Conservation (phyloP, 2,113 vertebrate species). For the Puma concolor region DNA sequence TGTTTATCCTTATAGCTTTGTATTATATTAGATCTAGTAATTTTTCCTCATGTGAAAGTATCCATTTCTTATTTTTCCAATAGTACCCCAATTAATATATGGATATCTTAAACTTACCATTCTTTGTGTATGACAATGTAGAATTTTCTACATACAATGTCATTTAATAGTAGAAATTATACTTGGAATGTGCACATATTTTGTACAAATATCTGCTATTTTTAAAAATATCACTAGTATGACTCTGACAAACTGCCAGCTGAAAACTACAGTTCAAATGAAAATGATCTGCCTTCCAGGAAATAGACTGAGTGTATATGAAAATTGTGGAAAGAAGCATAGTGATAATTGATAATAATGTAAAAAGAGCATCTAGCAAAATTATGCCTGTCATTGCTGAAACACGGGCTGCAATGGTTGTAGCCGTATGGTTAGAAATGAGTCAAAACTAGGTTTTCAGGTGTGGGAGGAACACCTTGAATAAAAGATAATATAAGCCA, state of each 20-base stretch:
- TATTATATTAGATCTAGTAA: not conserved
- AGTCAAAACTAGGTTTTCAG: not conserved
- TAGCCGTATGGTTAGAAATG: not conserved
- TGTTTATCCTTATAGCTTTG: not conserved
- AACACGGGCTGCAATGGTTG: not conserved
- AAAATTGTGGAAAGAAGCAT: not conserved
- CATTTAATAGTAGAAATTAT: not conserved
- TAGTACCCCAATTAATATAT: not conserved
- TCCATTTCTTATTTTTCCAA: not conserved
- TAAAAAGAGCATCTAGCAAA: not conserved
- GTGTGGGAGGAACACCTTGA: fast-evolving
- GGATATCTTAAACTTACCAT: not conserved
- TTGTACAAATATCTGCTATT: not conserved
- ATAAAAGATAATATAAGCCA: not conserved
- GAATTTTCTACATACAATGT: not conserved
- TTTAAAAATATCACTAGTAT: not conserved
- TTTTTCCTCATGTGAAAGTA: not conserved
- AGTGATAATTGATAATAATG: not conserved
- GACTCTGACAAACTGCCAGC: not conserved
- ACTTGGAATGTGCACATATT: not conserved
- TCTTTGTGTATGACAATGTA: not conserved
- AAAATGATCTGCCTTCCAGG: not conserved
- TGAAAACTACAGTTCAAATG: not conserved
- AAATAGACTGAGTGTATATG: not conserved
- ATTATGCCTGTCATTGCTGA: not conserved